Conservation (phyloP, 2,888 invertebrate genomes). For the Cinara cedri region DNA sequence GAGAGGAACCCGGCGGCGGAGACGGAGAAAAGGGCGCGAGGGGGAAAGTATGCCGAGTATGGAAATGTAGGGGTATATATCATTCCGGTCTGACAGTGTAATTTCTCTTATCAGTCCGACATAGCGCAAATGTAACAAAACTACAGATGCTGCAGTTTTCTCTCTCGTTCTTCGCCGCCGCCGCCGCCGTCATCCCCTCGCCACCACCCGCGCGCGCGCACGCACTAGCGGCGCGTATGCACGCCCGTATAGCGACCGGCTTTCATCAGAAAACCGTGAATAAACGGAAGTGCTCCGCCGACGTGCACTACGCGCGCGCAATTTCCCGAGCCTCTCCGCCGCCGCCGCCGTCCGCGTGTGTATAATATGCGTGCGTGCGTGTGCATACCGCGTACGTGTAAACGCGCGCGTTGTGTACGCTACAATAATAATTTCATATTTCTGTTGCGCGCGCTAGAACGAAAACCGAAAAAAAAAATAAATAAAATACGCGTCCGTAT, state of each 20-base stretch:
- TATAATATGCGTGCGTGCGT: neutral
- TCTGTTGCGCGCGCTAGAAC: neutral
- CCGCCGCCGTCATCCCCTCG: slow-evolving; percentile 13
- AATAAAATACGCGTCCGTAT: neutral
- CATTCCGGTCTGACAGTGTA: slow-evolving; percentile 88
- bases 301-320: neutral
- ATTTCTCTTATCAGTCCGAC: slow-evolving; percentile 66
- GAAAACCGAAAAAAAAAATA: neutral
- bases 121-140: slow-evolving; percentile 55
- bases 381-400: too few relatives aligned
- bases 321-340: slow-evolving; percentile 24
- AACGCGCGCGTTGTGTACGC: neutral
- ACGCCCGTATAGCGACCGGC: slow-evolving; percentile 26
- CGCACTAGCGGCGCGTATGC: too few relatives aligned
- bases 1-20: slow-evolving; percentile 29
- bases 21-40: slow-evolving; percentile 36
- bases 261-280: slow-evolving; percentile 53
- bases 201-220: neutral
- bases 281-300: slow-evolving; percentile 28
- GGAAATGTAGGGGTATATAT: slow-evolving; percentile 90
- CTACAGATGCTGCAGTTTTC: slow-evolving; percentile 55
- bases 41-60: slow-evolving; percentile 64
- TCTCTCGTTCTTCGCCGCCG: slow-evolving; percentile 27
- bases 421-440: slow-evolving; percentile 18
- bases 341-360: neutral